These are phyloP conservation scores for Pammene aurita DNA, from an alignment of 2,888 invertebrate species.

Conservation along the genomic window DNA sequence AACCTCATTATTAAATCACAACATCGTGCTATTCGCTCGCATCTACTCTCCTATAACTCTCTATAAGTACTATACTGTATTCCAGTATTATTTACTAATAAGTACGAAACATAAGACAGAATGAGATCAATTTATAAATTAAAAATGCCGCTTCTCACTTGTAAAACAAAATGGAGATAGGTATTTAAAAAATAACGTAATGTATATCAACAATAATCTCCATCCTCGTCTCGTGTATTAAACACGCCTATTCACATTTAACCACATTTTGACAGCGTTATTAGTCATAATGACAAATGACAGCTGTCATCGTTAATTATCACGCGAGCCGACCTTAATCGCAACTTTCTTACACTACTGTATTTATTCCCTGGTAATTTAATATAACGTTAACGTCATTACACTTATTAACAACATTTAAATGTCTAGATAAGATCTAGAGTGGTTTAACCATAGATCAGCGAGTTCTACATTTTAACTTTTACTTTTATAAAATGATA, in stretches of 20 bases:
- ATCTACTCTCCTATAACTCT: no score
- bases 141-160: no score
- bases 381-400: background rate
- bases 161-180: no score
- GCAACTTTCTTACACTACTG: slow-evolving; percentile 6
- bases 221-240: background rate
- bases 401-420: slow-evolving; percentile 1
- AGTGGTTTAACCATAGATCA: background rate
- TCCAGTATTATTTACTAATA: no score
- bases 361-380: slow-evolving; percentile 9
- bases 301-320: slow-evolving; percentile 20
- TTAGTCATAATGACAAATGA: slow-evolving; percentile 23
- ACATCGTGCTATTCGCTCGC: no score
- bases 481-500: background rate
- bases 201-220: no score
- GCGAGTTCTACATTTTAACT: background rate
- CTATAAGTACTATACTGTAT: no score
- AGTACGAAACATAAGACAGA: no score
- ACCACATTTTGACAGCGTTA: slow-evolving; percentile 6
- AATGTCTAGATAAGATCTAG: background rate
- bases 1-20: no score
- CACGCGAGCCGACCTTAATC: slow-evolving; percentile 20
- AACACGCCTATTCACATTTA: slow-evolving; percentile 1
- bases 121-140: no score
- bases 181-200: no score